Evolutionary conservation across 2,888 invertebrate genomes (phyloP).

Genomic region (Trichopoda pennipes): DNA sequence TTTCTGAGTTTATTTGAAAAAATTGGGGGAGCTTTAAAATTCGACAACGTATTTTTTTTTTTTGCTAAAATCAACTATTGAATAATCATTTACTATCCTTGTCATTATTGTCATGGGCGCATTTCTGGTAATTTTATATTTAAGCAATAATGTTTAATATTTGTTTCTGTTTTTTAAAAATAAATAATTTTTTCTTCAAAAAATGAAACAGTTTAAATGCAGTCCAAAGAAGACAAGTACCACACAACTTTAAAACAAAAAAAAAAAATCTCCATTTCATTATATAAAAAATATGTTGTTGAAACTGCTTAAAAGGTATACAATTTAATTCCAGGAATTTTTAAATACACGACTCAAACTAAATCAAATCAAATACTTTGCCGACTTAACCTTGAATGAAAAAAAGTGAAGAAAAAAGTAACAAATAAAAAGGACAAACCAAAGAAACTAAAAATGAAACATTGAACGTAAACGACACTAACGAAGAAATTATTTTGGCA

Average conservation of each 20-base stretch:
- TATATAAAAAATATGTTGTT: conserved; percentile 39
- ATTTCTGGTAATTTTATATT: conserved; percentile 65
- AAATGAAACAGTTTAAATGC: conserved; percentile 48
- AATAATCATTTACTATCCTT: neutral
- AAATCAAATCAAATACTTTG: conserved; percentile 69
- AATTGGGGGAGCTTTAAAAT: conserved; percentile 16
- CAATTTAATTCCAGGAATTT: conserved; percentile 79
- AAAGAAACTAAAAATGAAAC: conserved; percentile 25
- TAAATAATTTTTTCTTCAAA: conserved; percentile 6
- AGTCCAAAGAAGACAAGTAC: conserved; percentile 52
- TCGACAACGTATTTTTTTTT: no score
- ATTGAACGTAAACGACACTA: conserved; percentile 32
- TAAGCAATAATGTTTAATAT: conserved; percentile 43
- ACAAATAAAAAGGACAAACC: conserved; percentile 30
- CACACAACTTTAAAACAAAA: conserved; percentile 30
- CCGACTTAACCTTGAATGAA: conserved; percentile 67
- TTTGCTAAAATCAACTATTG: neutral
- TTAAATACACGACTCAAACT: conserved; percentile 63
- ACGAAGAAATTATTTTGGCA: conserved; percentile 45
- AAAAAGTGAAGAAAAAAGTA: conserved; percentile 27
- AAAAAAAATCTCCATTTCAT: conserved; percentile 62
- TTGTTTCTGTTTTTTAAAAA: conserved; percentile 9
- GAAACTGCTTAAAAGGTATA: conserved; percentile 73
- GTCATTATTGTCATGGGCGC: conserved; percentile 18
- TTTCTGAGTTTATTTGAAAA: neutral